These are phyloP conservation scores for Carlito syrichta DNA, from an alignment of 2,113 vertebrate genomes.

Conservation along the genomic window DNA sequence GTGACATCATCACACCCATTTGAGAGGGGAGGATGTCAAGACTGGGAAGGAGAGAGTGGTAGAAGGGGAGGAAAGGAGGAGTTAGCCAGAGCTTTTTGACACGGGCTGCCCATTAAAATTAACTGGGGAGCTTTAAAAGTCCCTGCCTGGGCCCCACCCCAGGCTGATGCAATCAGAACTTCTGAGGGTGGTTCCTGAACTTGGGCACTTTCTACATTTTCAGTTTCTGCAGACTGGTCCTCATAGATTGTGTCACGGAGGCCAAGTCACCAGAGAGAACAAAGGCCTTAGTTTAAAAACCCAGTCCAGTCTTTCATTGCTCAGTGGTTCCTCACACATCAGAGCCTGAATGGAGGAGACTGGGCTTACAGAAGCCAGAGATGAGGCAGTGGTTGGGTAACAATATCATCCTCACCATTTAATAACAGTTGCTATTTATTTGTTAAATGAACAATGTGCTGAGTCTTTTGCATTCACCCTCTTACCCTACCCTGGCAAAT, in stretches of 20 bases:
- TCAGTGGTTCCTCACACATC: rapidly evolving
- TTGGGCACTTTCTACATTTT: too few species aligned
- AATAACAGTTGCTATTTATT: background rate
- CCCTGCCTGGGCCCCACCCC: rapidly evolving
- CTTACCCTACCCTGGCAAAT: background rate
- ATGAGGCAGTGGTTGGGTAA: too few species aligned
- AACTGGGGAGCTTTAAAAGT: background rate
- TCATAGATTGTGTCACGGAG: background rate
- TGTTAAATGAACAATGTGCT: background rate
- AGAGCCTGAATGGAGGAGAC: background rate
- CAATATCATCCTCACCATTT: background rate
- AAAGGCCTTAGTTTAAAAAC: background rate
- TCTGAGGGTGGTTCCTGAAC: background rate
- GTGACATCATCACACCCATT: rapidly evolving
- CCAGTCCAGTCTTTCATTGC: background rate
- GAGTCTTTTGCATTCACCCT: background rate
- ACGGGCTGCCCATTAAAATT: background rate
- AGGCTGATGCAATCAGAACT: background rate
- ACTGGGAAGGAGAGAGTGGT: background rate
- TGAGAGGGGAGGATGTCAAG: background rate
- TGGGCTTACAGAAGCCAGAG: background rate
- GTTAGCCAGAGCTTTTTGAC: background rate
- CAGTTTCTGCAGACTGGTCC: background rate
- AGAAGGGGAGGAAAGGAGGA: background rate
- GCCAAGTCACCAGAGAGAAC: background rate